Conservation (phyloP, 92 coral and sea anemone genomes). For the Parazoanthus atlanticus region DNA sequence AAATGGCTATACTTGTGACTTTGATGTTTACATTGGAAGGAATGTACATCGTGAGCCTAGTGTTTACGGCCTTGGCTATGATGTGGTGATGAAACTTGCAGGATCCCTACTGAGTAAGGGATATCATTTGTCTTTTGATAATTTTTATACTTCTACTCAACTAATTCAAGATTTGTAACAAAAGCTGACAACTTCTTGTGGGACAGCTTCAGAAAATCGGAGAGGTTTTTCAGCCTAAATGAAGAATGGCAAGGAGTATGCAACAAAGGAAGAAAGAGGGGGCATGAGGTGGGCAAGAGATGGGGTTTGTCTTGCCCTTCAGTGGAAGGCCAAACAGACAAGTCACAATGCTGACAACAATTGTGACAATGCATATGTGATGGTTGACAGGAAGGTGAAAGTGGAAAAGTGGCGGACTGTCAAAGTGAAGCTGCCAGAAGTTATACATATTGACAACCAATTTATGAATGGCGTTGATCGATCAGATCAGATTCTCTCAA, state of each 20-base stretch:
- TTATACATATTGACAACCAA: slow-evolving; percentile 46
- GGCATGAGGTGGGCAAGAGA: slow-evolving; percentile 59
- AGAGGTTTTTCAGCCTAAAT: slow-evolving; percentile 50
- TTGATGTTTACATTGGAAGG: slow-evolving; percentile 60
- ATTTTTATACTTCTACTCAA: not conserved
- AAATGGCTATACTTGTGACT: slow-evolving; percentile 68
- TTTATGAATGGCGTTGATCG: slow-evolving; percentile 37
- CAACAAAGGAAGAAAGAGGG: slow-evolving; percentile 43
- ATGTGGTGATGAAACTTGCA: slow-evolving; percentile 64
- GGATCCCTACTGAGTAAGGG: not conserved
- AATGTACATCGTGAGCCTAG: slow-evolving; percentile 41
- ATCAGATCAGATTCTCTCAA: slow-evolving; percentile 26
- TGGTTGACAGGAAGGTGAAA: slow-evolving; percentile 44
- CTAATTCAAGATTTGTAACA: slow-evolving; percentile 46
- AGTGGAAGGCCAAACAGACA: slow-evolving; percentile 61
- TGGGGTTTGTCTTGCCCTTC: slow-evolving; percentile 31
- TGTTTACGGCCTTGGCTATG: slow-evolving; percentile 65
- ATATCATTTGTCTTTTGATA: not conserved
- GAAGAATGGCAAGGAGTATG: slow-evolving; percentile 62
- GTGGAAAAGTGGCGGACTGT: slow-evolving; percentile 34
- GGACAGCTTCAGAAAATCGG: slow-evolving; percentile 43
- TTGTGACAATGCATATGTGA: slow-evolving; percentile 52
- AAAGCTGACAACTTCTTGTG: slow-evolving; percentile 37
- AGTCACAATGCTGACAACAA: slow-evolving; percentile 56
- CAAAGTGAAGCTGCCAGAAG: slow-evolving; percentile 54